These are phyloP conservation scores for Selene dorsalis DNA, from an alignment of 2,797 vertebrate species.

Conservation along the genomic window DNA sequence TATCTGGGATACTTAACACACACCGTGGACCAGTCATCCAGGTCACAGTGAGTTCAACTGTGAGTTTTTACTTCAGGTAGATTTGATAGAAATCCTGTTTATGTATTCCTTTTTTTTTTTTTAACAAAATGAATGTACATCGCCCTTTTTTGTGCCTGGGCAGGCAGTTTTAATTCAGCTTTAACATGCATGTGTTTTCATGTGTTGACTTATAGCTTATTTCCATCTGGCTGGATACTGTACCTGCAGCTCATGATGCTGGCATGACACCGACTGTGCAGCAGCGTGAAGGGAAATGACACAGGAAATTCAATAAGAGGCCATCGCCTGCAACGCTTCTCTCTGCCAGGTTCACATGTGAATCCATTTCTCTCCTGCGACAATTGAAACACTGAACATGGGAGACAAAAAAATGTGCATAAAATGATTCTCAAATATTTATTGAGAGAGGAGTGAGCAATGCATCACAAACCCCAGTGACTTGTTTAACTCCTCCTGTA, in stretches of 20 bases:
- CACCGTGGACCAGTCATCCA: constrained; percentile 24
- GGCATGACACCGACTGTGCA: neutral
- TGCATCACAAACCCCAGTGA: neutral
- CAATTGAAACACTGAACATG: constrained; percentile 11
- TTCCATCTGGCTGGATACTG: neutral
- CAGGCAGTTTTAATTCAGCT: neutral
- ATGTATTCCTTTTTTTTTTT: neutral
- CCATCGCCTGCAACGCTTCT: neutral
- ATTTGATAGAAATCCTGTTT: neutral
- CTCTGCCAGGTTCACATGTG: neutral
- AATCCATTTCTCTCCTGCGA: neutral
- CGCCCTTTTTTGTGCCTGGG: neutral
- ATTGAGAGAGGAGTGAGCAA: neutral
- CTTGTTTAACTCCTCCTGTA: neutral
- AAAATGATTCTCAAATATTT: neutral
- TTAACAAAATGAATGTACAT: neutral
- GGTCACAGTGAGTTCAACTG: neutral
- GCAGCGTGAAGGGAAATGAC: neutral
- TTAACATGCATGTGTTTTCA: constrained; percentile 1
- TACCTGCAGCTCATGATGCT: neutral
- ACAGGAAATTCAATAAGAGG: neutral
- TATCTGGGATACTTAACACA: constrained; percentile 28
- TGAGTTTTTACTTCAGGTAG: neutral
- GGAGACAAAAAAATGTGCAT: neutral
- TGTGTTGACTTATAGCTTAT: neutral